These are phyloP conservation scores for Arion vulgaris DNA, from an alignment of 1,140 invertebrate species.

Conservation along the genomic window DNA sequence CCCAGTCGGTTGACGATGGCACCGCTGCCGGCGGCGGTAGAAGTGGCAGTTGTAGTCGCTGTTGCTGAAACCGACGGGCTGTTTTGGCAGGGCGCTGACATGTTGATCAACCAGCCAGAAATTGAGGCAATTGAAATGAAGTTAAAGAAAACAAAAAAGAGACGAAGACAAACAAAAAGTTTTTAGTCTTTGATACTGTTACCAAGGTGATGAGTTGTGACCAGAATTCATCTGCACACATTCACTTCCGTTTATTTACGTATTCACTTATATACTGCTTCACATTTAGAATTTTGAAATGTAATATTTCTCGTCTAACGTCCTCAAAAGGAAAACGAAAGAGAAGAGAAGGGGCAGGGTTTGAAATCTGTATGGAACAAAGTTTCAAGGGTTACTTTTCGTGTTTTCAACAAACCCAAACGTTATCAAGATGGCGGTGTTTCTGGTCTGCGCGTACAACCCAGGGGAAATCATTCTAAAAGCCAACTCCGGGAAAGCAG, in stretches of 20 bases:
- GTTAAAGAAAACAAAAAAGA: background rate
- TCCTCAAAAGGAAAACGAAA: too few relatives aligned
- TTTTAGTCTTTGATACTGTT: background rate
- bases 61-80: background rate
- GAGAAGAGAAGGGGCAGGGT: too few relatives aligned
- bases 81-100: slow-evolving; percentile 8
- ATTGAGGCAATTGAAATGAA: slow-evolving; percentile 9
- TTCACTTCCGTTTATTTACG: too few relatives aligned
- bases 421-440: background rate
- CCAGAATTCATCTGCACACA: too few relatives aligned
- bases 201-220: too few relatives aligned
- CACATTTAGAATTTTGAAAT: too few relatives aligned
- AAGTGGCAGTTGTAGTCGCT: background rate
- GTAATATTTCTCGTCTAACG: too few relatives aligned
- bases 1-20: background rate
- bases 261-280: too few relatives aligned
- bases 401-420: background rate
- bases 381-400: too few relatives aligned
- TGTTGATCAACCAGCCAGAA: slow-evolving; percentile 8
- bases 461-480: background rate
- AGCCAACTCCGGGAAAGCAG: background rate
- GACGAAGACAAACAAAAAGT: background rate
- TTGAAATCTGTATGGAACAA: too few relatives aligned
- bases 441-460: background rate
- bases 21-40: background rate